These are phyloP conservation scores for Marisa cornuarietis DNA, from an alignment of 1,140 invertebrate species.

Conservation along the genomic window DNA sequence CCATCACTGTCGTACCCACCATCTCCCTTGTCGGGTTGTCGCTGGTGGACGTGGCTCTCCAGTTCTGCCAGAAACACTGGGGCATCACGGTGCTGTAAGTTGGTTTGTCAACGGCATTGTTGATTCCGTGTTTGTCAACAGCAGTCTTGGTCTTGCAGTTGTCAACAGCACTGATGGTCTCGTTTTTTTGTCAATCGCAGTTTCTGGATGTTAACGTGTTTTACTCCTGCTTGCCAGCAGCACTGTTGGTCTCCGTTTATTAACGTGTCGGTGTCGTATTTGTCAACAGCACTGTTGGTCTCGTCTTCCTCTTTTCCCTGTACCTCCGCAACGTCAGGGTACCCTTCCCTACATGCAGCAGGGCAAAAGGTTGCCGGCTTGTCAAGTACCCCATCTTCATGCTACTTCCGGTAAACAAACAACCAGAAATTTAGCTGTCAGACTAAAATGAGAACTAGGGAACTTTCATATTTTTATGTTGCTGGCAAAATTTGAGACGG, in stretches of 20 bases:
- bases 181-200: too few species aligned
- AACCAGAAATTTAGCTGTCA: too few species aligned
- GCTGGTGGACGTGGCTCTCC: constrained; percentile 55
- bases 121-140: too few species aligned
- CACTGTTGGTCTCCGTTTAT: constrained; percentile 62
- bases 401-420: constrained; percentile 76
- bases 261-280: not conserved
- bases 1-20: constrained; percentile 60
- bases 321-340: constrained; percentile 77
- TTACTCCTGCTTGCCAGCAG: constrained; percentile 32
- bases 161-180: too few species aligned
- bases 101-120: too few species aligned
- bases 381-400: constrained; percentile 79
- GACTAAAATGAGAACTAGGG: too few species aligned
- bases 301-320: constrained; percentile 85
- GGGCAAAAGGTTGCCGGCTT: constrained; percentile 71
- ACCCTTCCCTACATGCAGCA: constrained; percentile 74
- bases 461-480: too few species aligned
- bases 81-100: constrained; percentile 60
- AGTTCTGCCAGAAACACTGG: constrained; percentile 57
- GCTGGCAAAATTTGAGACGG: too few species aligned
- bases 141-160: too few species aligned
- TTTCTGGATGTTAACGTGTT: too few species aligned
- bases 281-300: constrained; percentile 51
- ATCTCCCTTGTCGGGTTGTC: constrained; percentile 63